A percentile compares a stretch with the other conserved stretches of the same genome.
These are phyloP conservation scores for Monomorium pharaonis DNA, from an alignment of 1,140 invertebrate species.

Conservation along the genomic window DNA sequence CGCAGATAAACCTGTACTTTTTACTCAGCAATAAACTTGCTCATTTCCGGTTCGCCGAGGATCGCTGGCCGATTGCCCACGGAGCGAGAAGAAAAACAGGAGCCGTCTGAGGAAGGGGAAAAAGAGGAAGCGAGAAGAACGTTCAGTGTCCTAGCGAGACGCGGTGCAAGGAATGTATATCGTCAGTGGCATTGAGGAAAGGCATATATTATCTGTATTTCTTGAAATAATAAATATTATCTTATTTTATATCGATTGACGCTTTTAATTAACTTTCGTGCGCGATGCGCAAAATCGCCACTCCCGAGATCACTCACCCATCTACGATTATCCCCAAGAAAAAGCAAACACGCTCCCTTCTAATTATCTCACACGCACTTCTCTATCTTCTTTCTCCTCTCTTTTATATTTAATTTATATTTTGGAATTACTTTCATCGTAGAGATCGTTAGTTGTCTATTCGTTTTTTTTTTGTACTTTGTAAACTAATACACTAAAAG, in stretches of 20 bases:
- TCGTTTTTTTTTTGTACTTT: slow-evolving; percentile 47
- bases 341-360: slow-evolving; percentile 56
- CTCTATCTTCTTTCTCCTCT: neutral
- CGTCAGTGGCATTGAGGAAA: slow-evolving; percentile 61
- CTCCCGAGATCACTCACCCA: neutral
- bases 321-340: slow-evolving; percentile 35
- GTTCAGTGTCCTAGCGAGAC: slow-evolving; percentile 62
- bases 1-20: slow-evolving; percentile 1
- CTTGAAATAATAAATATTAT: slow-evolving; percentile 74
- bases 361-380: neutral
- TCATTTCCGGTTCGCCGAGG: slow-evolving; percentile 27
- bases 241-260: slow-evolving; percentile 72
- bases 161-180: slow-evolving; percentile 47
- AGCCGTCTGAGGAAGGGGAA: neutral
- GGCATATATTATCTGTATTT: slow-evolving; percentile 72
- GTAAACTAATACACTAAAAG: slow-evolving; percentile 51
- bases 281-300: slow-evolving; percentile 13
- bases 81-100: neutral
- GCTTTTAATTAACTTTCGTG: slow-evolving; percentile 64
- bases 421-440: slow-evolving; percentile 47
- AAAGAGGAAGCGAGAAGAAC: slow-evolving; percentile 22
- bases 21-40: slow-evolving; percentile 63
- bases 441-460: slow-evolving; percentile 39
- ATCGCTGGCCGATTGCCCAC: neutral
- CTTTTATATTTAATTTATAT: slow-evolving; percentile 47